Percentiles rank a stretch among this genome's conserved stretches.
Conservation (phyloP, 2,888 invertebrate species). For the Caenorhabditis uteleia region DNA sequence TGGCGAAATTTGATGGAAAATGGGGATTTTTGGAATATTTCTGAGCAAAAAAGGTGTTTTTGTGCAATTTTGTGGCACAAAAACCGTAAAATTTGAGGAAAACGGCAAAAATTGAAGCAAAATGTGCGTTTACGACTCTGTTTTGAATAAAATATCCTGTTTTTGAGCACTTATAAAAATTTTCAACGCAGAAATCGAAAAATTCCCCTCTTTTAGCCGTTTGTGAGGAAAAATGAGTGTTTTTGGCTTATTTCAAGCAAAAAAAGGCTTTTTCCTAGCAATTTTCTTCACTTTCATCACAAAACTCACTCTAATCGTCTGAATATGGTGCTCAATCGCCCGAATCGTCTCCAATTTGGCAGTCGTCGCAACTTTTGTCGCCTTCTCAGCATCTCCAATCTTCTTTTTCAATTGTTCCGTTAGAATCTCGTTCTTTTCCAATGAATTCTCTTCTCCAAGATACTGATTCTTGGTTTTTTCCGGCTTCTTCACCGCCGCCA, state of each 20-base stretch:
- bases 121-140: too few relatives aligned
- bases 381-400: conserved; percentile 32
- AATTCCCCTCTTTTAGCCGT: too few relatives aligned
- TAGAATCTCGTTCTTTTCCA: conserved; percentile 30
- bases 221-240: conserved; percentile 27
- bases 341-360: conserved; percentile 49
- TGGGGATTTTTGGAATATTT: background rate
- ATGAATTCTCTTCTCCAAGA: conserved; percentile 14
- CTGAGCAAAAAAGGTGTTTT: too few relatives aligned
- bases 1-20: background rate
- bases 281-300: too few relatives aligned
- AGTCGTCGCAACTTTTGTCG: conserved; percentile 43
- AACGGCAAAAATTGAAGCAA: too few relatives aligned
- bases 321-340: conserved; percentile 46
- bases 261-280: too few relatives aligned
- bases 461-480: conserved; percentile 32
- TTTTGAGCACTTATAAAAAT: too few relatives aligned
- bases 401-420: conserved; percentile 38
- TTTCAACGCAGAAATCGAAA: too few relatives aligned
- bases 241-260: too few relatives aligned
- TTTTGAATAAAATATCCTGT: too few relatives aligned
- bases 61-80: conserved; percentile 21
- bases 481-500: background rate
- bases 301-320: conserved; percentile 34
- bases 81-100: too few relatives aligned